These are phyloP conservation scores for Girardinichthys multiradiatus DNA, from an alignment of 2,113 vertebrate genomes.

Conservation along the genomic window DNA sequence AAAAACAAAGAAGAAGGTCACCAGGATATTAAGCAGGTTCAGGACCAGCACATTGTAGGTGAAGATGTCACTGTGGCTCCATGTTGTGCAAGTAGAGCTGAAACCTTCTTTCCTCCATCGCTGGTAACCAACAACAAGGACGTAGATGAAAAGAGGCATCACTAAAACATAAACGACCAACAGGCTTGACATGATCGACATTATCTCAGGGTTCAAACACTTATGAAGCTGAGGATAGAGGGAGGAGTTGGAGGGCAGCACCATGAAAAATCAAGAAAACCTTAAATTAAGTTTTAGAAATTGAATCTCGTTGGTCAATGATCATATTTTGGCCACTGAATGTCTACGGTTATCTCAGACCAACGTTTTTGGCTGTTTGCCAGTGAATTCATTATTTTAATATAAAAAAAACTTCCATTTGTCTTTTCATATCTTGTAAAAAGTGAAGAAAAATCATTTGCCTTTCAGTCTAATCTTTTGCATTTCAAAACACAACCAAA, in stretches of 20 bases:
- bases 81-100: accelerated
- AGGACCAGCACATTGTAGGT: constrained; percentile 17
- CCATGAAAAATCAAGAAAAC: too few species aligned
- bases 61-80: constrained; percentile 28
- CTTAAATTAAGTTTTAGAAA: too few species aligned
- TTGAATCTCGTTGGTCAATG: too few species aligned
- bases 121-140: constrained; percentile 4
- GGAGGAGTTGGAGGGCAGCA: background rate
- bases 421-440: too few species aligned
- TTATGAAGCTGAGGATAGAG: accelerated
- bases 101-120: background rate
- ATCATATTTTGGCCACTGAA: too few species aligned
- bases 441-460: too few species aligned
- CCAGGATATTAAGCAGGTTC: background rate
- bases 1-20: background rate
- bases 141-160: background rate
- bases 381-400: too few species aligned
- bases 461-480: too few species aligned
- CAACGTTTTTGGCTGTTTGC: too few species aligned
- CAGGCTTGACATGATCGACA: background rate
- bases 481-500: too few species aligned
- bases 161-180: background rate
- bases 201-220: background rate
- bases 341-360: too few species aligned
- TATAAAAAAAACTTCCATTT: too few species aligned